Conservation (phyloP, 2,888 invertebrate species). For the Ornithoptera priamus region DNA sequence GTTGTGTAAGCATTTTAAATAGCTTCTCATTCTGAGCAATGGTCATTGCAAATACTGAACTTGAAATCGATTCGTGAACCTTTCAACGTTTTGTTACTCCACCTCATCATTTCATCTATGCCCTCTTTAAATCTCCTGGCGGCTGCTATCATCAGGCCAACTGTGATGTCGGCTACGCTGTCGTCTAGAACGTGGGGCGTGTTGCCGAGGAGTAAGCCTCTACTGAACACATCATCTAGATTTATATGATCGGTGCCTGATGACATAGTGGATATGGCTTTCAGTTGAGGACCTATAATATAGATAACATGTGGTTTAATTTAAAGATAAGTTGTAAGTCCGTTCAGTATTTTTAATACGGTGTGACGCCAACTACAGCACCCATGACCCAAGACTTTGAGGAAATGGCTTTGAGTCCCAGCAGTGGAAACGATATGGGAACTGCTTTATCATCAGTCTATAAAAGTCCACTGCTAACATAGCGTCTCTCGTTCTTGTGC, state of each 20-base stretch:
- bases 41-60: too few species aligned
- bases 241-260: slow-evolving; percentile 94
- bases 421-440: too few species aligned
- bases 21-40: too few species aligned
- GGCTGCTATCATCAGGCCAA: slow-evolving; percentile 87
- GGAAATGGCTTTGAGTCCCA: too few species aligned
- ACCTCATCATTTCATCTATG: slow-evolving; percentile 82
- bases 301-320: background rate
- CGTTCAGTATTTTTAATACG: background rate
- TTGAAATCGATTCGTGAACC: background rate
- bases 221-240: slow-evolving; percentile 83
- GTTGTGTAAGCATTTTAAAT: background rate
- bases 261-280: slow-evolving; percentile 90
- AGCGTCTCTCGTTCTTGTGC: too few species aligned
- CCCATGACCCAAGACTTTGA: too few species aligned
- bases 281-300: slow-evolving; percentile 82
- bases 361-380: background rate
- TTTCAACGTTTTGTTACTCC: slow-evolving; percentile 28
- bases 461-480: too few species aligned
- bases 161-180: slow-evolving; percentile 90
- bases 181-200: slow-evolving; percentile 87
- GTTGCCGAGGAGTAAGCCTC: slow-evolving; percentile 88
- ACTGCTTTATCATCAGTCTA: too few species aligned
- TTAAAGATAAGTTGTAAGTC: background rate
- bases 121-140: slow-evolving; percentile 90